A percentile compares a stretch with the other conserved stretches of the same genome.
Conservation (phyloP, 2,888 invertebrate species). For the Cremastinae sp. region DNA sequence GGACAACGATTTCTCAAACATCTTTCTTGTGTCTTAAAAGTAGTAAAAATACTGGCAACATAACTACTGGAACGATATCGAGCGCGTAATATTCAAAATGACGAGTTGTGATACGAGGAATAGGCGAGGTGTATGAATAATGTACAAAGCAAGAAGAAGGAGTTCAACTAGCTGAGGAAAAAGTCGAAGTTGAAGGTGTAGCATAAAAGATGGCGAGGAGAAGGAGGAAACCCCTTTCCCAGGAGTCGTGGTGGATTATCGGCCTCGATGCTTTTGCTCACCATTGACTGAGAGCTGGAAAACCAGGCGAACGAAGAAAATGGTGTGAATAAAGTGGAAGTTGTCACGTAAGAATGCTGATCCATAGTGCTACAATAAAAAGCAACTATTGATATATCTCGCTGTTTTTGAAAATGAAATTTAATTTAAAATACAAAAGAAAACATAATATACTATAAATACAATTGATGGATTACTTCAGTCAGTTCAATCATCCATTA, state of each 20-base stretch:
- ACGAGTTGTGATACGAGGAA: constrained; percentile 66
- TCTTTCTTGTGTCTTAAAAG: constrained; percentile 18
- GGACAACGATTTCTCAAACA: constrained; percentile 40
- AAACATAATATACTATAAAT: too few species aligned
- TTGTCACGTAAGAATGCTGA: too few species aligned
- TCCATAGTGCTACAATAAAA: too few species aligned
- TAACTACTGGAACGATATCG: constrained; percentile 57
- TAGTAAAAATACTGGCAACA: constrained; percentile 3
- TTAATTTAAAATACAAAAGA: too few species aligned
- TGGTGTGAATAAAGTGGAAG: constrained; percentile 23
- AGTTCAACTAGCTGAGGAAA: constrained; percentile 24
- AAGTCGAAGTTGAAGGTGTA: constrained; percentile 50
- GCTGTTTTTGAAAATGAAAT: too few species aligned
- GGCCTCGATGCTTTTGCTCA: constrained; percentile 37
- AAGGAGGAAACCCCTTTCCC: constrained; percentile 33
- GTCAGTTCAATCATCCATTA: too few species aligned
- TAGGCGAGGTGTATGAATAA: constrained; percentile 69
- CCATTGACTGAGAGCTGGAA: constrained; percentile 30
- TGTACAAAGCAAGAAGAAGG: constrained; percentile 60
- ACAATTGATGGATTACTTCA: too few species aligned
- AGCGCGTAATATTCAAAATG: constrained; percentile 66
- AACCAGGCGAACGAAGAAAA: constrained; percentile 37
- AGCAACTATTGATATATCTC: too few species aligned
- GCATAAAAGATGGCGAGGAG: constrained; percentile 43
- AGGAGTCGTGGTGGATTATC: constrained; percentile 53